A percentile compares a stretch with the other conserved stretches of the same genome.
phyloP scores from a whole-genome alignment of 1,140 invertebrate species.

The Drosophila virilis region DNA sequence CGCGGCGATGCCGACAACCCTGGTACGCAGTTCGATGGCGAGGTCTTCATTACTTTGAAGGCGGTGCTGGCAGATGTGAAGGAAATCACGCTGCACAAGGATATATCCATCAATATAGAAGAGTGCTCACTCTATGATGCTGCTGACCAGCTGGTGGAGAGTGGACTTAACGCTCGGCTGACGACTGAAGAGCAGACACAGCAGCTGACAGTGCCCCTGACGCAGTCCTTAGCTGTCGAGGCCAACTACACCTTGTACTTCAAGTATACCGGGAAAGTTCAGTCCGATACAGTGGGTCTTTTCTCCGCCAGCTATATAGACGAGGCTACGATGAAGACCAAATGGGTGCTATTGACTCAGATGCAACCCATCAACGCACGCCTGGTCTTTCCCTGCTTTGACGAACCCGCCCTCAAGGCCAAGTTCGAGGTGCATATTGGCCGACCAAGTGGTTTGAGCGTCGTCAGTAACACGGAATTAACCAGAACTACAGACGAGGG shows the following conservation, averaged over 20 bases:
- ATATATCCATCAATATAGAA: constrained; percentile 47
- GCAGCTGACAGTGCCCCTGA: constrained; percentile 37
- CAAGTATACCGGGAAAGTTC: constrained; percentile 80
- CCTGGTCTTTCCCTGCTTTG: constrained; percentile 94
- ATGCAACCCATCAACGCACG: constrained; percentile 93
- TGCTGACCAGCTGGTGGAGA: constrained; percentile 11
- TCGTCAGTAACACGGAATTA: constrained; percentile 85
- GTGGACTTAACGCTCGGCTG: neutral
- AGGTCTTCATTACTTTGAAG: constrained; percentile 85
- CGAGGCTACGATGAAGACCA: constrained; percentile 70
- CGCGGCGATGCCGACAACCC: constrained; percentile 84
- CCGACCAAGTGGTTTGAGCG: constrained; percentile 85
- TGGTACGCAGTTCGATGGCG: constrained; percentile 86
- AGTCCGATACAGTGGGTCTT: constrained; percentile 85
- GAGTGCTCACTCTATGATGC: constrained; percentile 24
- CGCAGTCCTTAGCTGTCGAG: constrained; percentile 4
- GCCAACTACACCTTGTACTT: constrained; percentile 51
- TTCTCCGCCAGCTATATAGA: constrained; percentile 85
- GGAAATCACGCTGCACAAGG: constrained; percentile 87
- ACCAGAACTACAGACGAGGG: constrained; percentile 24
- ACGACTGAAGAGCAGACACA: constrained; percentile 31
- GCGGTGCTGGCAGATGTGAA: constrained; percentile 55
- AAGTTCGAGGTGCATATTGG: constrained; percentile 89
- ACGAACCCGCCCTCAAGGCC: constrained; percentile 94
- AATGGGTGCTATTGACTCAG: constrained; percentile 89